These are phyloP conservation scores for Caenorhabditis plicata DNA, from an alignment of 2,888 invertebrate species.

Conservation along the genomic window DNA sequence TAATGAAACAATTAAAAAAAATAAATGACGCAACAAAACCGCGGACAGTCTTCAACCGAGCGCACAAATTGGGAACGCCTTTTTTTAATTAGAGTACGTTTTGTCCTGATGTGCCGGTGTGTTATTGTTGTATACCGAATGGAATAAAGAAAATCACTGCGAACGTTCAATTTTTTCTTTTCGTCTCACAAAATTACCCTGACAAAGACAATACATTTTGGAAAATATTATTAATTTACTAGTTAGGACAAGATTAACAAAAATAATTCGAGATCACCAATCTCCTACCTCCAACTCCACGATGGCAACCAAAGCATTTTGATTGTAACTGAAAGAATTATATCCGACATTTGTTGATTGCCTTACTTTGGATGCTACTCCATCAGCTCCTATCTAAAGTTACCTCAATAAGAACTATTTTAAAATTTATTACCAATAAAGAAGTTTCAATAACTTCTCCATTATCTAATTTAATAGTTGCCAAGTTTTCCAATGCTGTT, in stretches of 20 bases:
- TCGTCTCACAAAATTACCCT: too few relatives aligned
- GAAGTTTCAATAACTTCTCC: conserved; percentile 67
- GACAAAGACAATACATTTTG: conserved; percentile 11
- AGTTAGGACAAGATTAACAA: background rate
- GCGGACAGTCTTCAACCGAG: too few relatives aligned
- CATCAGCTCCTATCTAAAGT: conserved; percentile 91
- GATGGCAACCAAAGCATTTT: conserved; percentile 89
- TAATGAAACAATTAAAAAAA: too few relatives aligned
- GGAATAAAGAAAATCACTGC: too few relatives aligned
- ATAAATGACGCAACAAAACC: too few relatives aligned
- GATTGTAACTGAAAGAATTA: conserved; percentile 81
- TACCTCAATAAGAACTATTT: too few relatives aligned
- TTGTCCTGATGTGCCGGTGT: too few relatives aligned
- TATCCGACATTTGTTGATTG: conserved; percentile 80
- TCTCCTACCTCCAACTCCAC: conserved; percentile 67
- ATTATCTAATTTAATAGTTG: conserved; percentile 66
- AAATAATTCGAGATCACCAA: too few relatives aligned
- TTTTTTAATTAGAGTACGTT: too few relatives aligned
- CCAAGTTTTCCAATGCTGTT: conserved; percentile 44
- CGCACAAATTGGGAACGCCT: too few relatives aligned
- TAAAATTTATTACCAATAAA: conserved; percentile 65
- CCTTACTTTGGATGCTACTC: conserved; percentile 84
- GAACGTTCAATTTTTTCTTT: too few relatives aligned
- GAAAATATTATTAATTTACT: background rate
- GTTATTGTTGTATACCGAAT: too few relatives aligned